Base-by-base conservation (phyloP, 2,888 invertebrate species). In the Clitarchus hookeri region DNA sequence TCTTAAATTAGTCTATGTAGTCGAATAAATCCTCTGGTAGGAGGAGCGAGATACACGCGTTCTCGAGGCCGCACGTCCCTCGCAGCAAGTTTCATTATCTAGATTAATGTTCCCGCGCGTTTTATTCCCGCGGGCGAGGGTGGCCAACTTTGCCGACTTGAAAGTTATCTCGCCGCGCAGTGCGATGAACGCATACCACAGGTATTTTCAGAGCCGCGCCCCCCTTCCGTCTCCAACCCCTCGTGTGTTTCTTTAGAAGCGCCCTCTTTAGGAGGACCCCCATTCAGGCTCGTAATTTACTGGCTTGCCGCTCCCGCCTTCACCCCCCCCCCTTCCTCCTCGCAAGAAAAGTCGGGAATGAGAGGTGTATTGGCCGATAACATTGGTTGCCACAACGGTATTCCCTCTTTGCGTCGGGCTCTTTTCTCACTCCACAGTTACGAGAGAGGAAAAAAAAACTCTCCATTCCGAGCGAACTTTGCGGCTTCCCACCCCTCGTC, bases 271-370 rank as follows among this genome's bases (percentile, higher is more conserved):
- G 65, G 65, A 65, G 23, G 23, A 65, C 65, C n/a, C n/a, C 65
- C n/a, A 65, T 65, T 65, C 65, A 65, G n/a, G 65, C 65, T 65
- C 65, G 65, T 65, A 65, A 65, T 65, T 23, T 65, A 65, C 65
- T 65, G 65, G 65, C 65, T 19, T n/a, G 16, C 65, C 65, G 65
- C 65, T 23, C 65, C n/a, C n/a, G n/a, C n/a, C n/a, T n/a, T n/a
- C n/a, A n/a, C n/a, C n/a, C n/a, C n/a, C n/a, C n/a, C n/a, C n/a
- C n/a, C n/a, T n/a, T n/a, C n/a, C n/a, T n/a, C n/a, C n/a, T n/a
- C n/a, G n/a, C n/a, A n/a, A n/a, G n/a, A n/a, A n/a, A n/a, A n/a
- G n/a, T n/a, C n/a, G n/a, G n/a, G n/a, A n/a, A n/a, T n/a, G n/a
- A n/a, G 65, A 65, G 16, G 65, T 65, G 65, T 65, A 65, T 65